Percentiles rank a stretch among this genome's conserved stretches.
These are phyloP conservation scores for Arenicola marina DNA, from an alignment of 2,888 invertebrate species.

Conservation along the genomic window DNA sequence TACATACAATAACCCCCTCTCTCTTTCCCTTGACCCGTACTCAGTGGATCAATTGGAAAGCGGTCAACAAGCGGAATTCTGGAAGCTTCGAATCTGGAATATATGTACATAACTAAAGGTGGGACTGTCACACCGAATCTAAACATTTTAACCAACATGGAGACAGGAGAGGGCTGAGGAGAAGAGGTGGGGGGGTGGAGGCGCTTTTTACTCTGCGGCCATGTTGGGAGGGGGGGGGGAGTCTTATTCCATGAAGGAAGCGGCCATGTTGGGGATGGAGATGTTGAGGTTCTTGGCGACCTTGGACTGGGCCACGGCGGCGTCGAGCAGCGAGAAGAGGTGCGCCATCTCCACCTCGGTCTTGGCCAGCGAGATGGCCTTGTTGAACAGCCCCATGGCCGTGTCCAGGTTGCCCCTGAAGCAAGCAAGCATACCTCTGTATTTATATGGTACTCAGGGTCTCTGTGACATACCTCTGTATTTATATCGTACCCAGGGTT, in stretches of 20 bases:
- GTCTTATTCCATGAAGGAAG: slow-evolving; percentile 2
- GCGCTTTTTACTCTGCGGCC: too few relatives aligned
- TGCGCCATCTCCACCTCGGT: slow-evolving; percentile 89
- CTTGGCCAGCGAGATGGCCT: slow-evolving; percentile 82
- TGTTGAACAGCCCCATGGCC: slow-evolving; percentile 85
- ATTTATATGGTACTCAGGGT: slow-evolving; percentile 93
- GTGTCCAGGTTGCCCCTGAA: slow-evolving; percentile 79
- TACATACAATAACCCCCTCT: too few relatives aligned
- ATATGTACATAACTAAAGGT: too few relatives aligned
- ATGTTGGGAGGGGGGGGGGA: too few relatives aligned
- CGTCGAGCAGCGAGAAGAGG: slow-evolving; percentile 85
- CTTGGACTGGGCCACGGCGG: slow-evolving; percentile 85
- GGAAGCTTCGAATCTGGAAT: too few relatives aligned
- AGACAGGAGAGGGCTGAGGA: too few relatives aligned
- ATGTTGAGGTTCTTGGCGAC: slow-evolving; percentile 66
- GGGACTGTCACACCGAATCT: too few relatives aligned
- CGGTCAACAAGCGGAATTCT: too few relatives aligned
- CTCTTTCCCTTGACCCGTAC: too few relatives aligned
- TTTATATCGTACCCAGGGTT: slow-evolving; percentile 91
- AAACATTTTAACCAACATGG: too few relatives aligned
- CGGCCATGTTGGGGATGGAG: slow-evolving; percentile 1
- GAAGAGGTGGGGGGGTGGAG: too few relatives aligned
- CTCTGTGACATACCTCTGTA: slow-evolving; percentile 92
- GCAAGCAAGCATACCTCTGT: slow-evolving; percentile 79
- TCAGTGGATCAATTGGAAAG: too few relatives aligned